phyloP scores from a whole-genome alignment of 1,140 invertebrate species.

The Leptestheria dahalacensis region DNA sequence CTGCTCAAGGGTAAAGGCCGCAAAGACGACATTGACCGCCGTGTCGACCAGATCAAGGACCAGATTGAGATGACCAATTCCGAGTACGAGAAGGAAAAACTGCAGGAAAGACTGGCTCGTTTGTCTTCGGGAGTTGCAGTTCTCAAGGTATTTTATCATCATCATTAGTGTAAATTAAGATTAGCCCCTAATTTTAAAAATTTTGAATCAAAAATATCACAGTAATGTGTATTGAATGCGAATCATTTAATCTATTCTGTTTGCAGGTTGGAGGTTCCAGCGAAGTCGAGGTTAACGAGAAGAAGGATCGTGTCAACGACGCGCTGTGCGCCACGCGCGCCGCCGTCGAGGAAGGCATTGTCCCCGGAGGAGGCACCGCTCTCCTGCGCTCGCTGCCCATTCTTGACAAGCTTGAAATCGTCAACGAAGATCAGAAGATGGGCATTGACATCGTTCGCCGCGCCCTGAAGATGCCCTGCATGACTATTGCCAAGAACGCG shows the following conservation, averaged over 20 bases:
- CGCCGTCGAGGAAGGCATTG: constrained; percentile 98
- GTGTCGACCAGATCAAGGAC: constrained; percentile 80
- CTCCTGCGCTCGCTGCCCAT: constrained; percentile 70
- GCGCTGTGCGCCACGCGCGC: constrained; percentile 95
- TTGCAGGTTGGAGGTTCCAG: constrained; percentile 77
- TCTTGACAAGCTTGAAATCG: constrained; percentile 49
- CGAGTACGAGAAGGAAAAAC: constrained; percentile 98
- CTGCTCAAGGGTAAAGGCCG: constrained; percentile 78
- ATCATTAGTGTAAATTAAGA: background rate
- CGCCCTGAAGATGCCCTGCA: constrained; percentile 81
- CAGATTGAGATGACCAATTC: constrained; percentile 89
- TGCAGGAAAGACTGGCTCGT: constrained; percentile 89
- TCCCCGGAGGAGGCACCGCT: constrained; percentile 93
- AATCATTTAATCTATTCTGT: background rate
- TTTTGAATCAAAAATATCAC: too few species aligned
- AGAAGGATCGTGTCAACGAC: constrained; percentile 97
- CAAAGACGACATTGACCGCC: constrained; percentile 68
- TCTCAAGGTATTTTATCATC: constrained; percentile 41
- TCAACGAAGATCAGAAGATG: constrained; percentile 74
- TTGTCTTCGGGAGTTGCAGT: constrained; percentile 90
- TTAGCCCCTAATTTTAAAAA: too few species aligned
- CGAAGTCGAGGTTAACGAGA: constrained; percentile 98
- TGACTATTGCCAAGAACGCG: constrained; percentile 91
- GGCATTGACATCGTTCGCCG: constrained; percentile 85
- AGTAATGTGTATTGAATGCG: too few species aligned